Base-by-base conservation (phyloP, 2,888 invertebrate genomes). In the Temnothorax rugatulus region DNA sequence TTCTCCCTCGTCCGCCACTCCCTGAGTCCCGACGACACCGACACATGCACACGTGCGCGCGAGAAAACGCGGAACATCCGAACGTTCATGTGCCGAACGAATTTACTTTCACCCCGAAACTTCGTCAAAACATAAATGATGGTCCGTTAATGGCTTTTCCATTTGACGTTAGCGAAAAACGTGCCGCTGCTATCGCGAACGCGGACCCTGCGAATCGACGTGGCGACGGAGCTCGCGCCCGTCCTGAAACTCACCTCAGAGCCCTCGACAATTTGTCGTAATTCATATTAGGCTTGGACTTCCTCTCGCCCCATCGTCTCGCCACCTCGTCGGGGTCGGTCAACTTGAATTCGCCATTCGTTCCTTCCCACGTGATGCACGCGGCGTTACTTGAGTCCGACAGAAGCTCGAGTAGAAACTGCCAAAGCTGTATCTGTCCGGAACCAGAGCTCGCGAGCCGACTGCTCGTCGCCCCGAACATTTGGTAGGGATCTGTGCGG, bases 251-350 rank as follows among this genome's bases (percentile, higher is more conserved):
- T 96, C 96, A 99, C 97, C 98, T 97, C 94, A 99, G 96, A 75
- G 99, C 99, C 91, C 99, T 97, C 95, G 99, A 99, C 93, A 99
- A 97, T 95, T 99, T 99, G 96, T 99, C 99, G 95, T 99, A 99
- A 96, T 99, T 99, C 99, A 99, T 99, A 96, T 99, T 99, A 64
- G 99, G 99, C 95, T 99, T 99, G 90, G 99, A 99, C 95, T 99
- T 99, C 89, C 99, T 96, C 95, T 99, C 99, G 83, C 99, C 99
- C 99, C 99, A 99, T 93, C 99, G 96, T 90, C 99, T 96, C 21
- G 99, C 99, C 86, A 99, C 99, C 95, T 99, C 99, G 95, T 99
- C 99, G 0, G 99, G 99, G 95, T 99, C 99, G 34, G 99, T 99
- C 93, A 99, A 96, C 96, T 99, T 99, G 96, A 99, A 99, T 95